phyloP scores from a whole-genome alignment of 1,140 invertebrate genomes.

The Drosophila pectinifera region DNA sequence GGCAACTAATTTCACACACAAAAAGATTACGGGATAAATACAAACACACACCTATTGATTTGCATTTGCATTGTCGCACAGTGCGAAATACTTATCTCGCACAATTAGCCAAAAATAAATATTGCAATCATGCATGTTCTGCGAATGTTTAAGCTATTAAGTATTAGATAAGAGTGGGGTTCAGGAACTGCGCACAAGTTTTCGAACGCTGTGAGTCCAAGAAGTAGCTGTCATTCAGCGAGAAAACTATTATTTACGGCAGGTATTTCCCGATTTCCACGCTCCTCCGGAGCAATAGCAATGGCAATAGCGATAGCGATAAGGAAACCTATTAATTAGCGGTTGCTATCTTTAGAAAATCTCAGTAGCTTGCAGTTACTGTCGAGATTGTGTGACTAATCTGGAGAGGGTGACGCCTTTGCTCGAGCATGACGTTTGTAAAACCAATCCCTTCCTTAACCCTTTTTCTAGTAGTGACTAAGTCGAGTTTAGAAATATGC shows the following conservation, averaged over 20 bases:
- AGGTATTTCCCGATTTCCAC: slow-evolving; percentile 58
- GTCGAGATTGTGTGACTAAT: slow-evolving; percentile 34
- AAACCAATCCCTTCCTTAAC: neutral
- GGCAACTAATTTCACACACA: slow-evolving; percentile 11
- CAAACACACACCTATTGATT: slow-evolving; percentile 11
- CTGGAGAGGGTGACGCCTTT: slow-evolving; percentile 24
- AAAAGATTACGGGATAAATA: neutral
- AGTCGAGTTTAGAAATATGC: slow-evolving; percentile 21
- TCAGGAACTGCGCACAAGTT: slow-evolving; percentile 25
- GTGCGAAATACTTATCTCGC: slow-evolving; percentile 21
- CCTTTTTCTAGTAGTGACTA: slow-evolving; percentile 32
- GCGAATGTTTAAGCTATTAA: slow-evolving; percentile 15
- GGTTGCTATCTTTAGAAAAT: slow-evolving; percentile 13
- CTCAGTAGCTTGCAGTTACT: slow-evolving; percentile 12
- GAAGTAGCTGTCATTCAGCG: slow-evolving; percentile 23
- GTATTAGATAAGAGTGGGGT: slow-evolving; percentile 21
- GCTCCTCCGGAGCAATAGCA: slow-evolving; percentile 2
- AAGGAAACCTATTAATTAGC: slow-evolving; percentile 28
- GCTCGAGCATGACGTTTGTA: slow-evolving; percentile 44
- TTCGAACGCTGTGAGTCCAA: neutral
- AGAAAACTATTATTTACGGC: slow-evolving; percentile 31
- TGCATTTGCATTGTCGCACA: slow-evolving; percentile 20
- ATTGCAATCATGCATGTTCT: slow-evolving; percentile 31
- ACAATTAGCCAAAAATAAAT: slow-evolving; percentile 38
- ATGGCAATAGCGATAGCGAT: slow-evolving; percentile 31